These are phyloP conservation scores for human (Homo sapiens) DNA, from an alignment of 2,113 vertebrate species.

Conservation along the genomic window GRCh38 chr17:70376001-70376500, in stretches of 20 bases:
- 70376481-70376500: neutral
- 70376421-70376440: neutral
- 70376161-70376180: conserved; percentile 55
- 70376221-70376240: conserved; percentile 76
- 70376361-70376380: neutral
- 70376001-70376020: neutral
- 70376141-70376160: neutral
- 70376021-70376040: neutral
- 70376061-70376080: neutral
- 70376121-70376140: conserved; percentile 25
- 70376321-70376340: neutral
- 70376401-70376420: neutral
- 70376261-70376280: conserved; percentile 1
- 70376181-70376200: conserved; percentile 62
- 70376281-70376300: conserved; percentile 48
- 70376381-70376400: neutral
- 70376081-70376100: neutral
- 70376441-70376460: neutral
- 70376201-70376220: conserved; percentile 76
- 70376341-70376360: neutral
- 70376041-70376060: neutral
- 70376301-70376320: conserved; percentile 51
- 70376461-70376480: neutral
- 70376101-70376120: neutral
- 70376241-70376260: conserved; percentile 58